A percentile compares a stretch with the other conserved stretches of the same genome.
Evolutionary conservation across 2,113 vertebrate genomes (phyloP).

Genomic region (Lethenteron reissneri): DNA sequence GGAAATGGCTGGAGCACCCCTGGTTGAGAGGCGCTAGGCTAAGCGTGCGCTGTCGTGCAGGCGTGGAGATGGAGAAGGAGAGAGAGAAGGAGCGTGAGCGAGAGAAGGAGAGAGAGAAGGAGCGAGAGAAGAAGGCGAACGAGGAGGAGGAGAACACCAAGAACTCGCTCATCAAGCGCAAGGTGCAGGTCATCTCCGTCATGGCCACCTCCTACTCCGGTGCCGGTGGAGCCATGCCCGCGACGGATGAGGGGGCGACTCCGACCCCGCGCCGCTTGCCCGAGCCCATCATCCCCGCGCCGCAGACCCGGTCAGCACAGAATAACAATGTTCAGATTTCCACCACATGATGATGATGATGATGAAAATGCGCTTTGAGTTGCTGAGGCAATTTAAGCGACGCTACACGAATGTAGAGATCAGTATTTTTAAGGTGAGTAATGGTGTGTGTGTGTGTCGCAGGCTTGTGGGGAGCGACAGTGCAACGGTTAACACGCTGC

Average conservation of each 20-base stretch:
- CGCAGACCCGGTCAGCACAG: constrained; percentile 39
- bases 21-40: too few relatives aligned
- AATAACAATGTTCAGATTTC: too few relatives aligned
- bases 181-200: constrained; percentile 66
- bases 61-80: constrained; percentile 25
- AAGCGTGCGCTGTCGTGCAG: constrained; percentile 16
- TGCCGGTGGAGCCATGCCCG: constrained; percentile 11
- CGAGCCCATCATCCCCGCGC: constrained; percentile 49
- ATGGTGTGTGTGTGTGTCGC: too few relatives aligned
- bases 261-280: constrained; percentile 45
- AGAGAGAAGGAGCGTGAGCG: constrained; percentile 27
- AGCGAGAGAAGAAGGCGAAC: constrained; percentile 6
- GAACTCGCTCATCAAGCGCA: constrained; percentile 43
- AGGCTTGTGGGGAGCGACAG: too few relatives aligned
- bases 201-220: constrained; percentile 31
- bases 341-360: too few relatives aligned
- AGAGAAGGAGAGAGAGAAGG: constrained; percentile 21
- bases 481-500: too few relatives aligned
- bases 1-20: too few relatives aligned
- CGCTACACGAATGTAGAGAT: too few relatives aligned
- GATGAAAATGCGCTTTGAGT: too few relatives aligned
- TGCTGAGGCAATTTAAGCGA: too few relatives aligned
- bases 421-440: too few relatives aligned
- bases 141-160: constrained; percentile 20
- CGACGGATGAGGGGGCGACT: constrained; percentile 16